These are phyloP conservation scores for Sturnira hondurensis DNA, from an alignment of 2,113 vertebrate genomes.

Conservation along the genomic window DNA sequence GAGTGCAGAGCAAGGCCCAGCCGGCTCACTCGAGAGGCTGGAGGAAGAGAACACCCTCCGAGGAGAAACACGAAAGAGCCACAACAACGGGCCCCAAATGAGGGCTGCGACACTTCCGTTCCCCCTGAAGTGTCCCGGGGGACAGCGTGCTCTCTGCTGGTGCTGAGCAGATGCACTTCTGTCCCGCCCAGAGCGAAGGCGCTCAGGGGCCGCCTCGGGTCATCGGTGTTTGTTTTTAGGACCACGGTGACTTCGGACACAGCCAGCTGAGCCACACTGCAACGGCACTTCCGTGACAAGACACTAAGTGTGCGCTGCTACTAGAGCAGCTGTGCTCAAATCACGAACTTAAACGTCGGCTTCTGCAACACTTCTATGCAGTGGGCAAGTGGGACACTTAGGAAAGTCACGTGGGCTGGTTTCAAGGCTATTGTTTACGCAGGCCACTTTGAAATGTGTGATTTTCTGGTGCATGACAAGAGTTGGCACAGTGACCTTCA, in stretches of 20 bases:
- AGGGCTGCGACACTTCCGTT: neutral
- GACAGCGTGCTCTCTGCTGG: neutral
- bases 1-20: neutral
- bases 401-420: neutral
- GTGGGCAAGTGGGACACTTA: neutral
- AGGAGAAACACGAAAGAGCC: neutral
- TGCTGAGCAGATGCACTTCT: neutral
- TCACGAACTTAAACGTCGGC: neutral
- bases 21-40: neutral
- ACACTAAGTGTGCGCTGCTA: neutral
- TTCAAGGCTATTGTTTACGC: neutral
- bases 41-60: neutral
- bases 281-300: neutral
- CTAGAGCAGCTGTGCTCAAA: neutral
- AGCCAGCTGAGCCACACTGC: neutral
- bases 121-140: neutral
- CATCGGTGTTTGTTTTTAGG: neutral
- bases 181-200: neutral
- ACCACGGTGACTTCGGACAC: neutral
- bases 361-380: neutral
- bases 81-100: neutral
- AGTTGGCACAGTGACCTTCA: too few relatives aligned
- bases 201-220: neutral
- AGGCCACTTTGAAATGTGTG: fast-evolving
- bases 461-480: neutral